Conservation (phyloP, 2,888 invertebrate genomes). For the Cerceris rybyensis region DNA sequence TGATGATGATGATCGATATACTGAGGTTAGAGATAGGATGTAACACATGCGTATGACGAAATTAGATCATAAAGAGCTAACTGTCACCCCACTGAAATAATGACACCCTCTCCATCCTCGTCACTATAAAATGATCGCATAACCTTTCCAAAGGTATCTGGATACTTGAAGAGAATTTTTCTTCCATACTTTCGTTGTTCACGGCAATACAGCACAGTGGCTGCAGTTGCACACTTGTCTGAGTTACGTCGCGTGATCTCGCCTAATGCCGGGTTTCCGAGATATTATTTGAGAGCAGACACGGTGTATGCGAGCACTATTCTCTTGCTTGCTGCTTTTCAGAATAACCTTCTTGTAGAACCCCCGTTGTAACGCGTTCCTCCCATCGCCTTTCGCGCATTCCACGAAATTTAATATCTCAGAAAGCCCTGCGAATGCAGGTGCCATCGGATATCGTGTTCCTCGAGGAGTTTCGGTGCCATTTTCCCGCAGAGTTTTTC, state of each 20-base stretch:
- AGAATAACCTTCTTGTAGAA: conserved; percentile 15
- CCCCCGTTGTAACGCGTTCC: conserved; percentile 7
- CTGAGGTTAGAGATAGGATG: too few species aligned
- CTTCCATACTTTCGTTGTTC: neutral
- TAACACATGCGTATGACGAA: too few species aligned
- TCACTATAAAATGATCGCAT: neutral
- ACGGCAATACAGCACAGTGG: neutral
- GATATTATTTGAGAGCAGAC: conserved; percentile 39
- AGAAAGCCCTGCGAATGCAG: conserved; percentile 30
- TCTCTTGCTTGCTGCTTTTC: conserved; percentile 3
- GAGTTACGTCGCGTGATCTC: conserved; percentile 40
- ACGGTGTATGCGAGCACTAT: conserved; percentile 14
- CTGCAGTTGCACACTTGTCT: neutral
- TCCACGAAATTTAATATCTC: conserved; percentile 54
- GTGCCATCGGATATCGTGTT: conserved; percentile 7
- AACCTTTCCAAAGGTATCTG: neutral
- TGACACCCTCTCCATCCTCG: too few species aligned
- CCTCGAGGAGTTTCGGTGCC: neutral
- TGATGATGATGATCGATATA: too few species aligned
- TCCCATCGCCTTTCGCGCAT: conserved; percentile 17
- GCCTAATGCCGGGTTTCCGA: conserved; percentile 38
- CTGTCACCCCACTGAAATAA: too few species aligned
- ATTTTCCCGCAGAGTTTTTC: conserved; percentile 4
- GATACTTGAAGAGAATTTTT: neutral
- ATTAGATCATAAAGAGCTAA: too few species aligned